Evolutionary conservation across 2,113 vertebrate genomes (phyloP).

Genomic region (Lates calcarifer): DNA sequence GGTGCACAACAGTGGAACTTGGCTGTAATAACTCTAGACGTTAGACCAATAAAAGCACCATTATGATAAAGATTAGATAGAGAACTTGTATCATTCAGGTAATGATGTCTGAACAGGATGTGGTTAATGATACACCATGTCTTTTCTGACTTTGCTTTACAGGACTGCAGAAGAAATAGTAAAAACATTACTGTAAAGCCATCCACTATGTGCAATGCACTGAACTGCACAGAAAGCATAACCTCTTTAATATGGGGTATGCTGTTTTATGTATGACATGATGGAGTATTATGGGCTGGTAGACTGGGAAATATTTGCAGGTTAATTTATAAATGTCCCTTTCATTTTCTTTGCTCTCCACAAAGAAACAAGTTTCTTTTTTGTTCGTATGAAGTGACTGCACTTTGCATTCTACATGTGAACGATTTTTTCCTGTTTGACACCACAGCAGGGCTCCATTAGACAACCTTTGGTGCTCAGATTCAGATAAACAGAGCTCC

Average conservation of each 20-base stretch:
- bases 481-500: constrained; percentile 75
- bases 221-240: neutral
- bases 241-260: neutral
- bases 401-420: neutral
- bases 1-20: neutral
- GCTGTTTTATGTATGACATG: neutral
- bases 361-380: neutral
- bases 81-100: constrained; percentile 13
- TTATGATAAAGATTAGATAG: constrained; percentile 28
- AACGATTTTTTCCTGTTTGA: neutral
- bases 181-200: neutral
- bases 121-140: constrained; percentile 28
- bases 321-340: neutral
- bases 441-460: constrained; percentile 20
- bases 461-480: constrained; percentile 76
- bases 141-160: neutral
- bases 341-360: neutral
- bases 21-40: constrained; percentile 14
- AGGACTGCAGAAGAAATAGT: neutral
- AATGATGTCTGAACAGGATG: constrained; percentile 6
- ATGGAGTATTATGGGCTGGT: neutral
- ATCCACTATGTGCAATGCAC: neutral
- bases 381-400: neutral
- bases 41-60: constrained; percentile 56
- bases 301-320: neutral